These are phyloP conservation scores for Drosophila triauraria DNA, from an alignment of 1,140 invertebrate genomes.

Conservation along the genomic window DNA sequence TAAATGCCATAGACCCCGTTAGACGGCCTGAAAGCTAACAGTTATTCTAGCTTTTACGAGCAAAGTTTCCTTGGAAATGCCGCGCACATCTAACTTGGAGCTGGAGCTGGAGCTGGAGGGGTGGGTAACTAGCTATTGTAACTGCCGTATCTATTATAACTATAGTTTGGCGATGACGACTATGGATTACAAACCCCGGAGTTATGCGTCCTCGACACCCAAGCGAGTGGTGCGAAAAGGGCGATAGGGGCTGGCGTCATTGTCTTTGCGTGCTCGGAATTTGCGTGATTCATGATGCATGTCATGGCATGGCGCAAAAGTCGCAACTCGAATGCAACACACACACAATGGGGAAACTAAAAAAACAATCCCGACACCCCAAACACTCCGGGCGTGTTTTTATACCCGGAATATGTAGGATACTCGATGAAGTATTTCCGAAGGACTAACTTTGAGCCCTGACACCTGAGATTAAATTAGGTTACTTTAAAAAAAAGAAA, in stretches of 20 bases:
- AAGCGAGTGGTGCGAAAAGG: constrained; percentile 43
- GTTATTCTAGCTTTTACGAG: constrained; percentile 61
- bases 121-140: constrained; percentile 6
- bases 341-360: constrained; percentile 19
- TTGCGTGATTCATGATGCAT: constrained; percentile 79
- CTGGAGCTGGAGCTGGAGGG: constrained; percentile 1
- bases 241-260: constrained; percentile 61
- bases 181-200: constrained; percentile 43
- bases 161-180: constrained; percentile 50
- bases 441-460: neutral
- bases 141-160: constrained; percentile 58
- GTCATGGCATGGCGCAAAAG: constrained; percentile 28
- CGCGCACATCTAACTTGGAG: constrained; percentile 28
- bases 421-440: neutral
- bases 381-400: constrained; percentile 38
- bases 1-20: constrained; percentile 32
- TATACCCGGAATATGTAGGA: constrained; percentile 3
- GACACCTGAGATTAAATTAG: neutral
- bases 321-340: constrained; percentile 55
- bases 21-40: constrained; percentile 40
- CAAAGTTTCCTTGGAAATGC: constrained; percentile 79
- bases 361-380: constrained; percentile 3
- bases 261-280: constrained; percentile 66
- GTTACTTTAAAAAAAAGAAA: no score
- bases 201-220: constrained; percentile 62